A percentile compares a stretch with the other conserved stretches of the same genome.
phyloP scores from a whole-genome alignment of 1,140 invertebrate genomes.

The silkworm (Bombyx mori) region ASM3026992v2 NC_085123.1:8342001-8342500 shows the following conservation, averaged over 20 bases:
- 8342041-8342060: slow-evolving; percentile 45
- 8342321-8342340: too few species aligned
- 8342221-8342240: too few species aligned
- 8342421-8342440: too few species aligned
- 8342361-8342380: too few species aligned
- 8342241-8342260: too few species aligned
- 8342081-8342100: slow-evolving; percentile 23
- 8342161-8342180: slow-evolving; percentile 37
- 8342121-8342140: slow-evolving; percentile 23
- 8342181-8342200: slow-evolving; percentile 30
- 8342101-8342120: slow-evolving; percentile 9
- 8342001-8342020: slow-evolving; percentile 9
- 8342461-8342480: too few species aligned
- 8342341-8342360: too few species aligned
- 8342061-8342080: slow-evolving; percentile 35
- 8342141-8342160: slow-evolving; percentile 30
- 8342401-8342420: too few species aligned
- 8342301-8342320: too few species aligned
- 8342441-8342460: too few species aligned
- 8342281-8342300: neutral
- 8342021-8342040: slow-evolving; percentile 20
- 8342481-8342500: too few species aligned
- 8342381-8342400: too few species aligned
- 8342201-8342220: neutral
- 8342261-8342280: neutral